These are phyloP conservation scores for Oophaga pumilio DNA, from an alignment of 2,113 vertebrate species.

Conservation along the genomic window DNA sequence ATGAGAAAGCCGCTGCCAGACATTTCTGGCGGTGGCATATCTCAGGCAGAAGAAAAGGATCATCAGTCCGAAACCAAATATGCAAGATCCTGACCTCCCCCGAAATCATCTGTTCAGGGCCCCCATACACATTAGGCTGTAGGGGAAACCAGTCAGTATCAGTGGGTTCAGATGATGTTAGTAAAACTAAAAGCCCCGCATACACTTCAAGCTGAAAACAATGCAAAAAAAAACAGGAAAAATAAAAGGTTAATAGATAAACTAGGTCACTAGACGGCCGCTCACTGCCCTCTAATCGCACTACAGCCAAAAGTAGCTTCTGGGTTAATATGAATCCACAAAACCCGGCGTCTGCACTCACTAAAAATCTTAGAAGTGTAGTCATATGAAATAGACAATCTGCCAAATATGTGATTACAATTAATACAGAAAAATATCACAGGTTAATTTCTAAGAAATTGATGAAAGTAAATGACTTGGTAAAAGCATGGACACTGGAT, in stretches of 20 bases:
- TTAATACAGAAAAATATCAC: constrained; percentile 37
- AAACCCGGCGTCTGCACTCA: not conserved
- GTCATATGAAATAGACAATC: constrained; percentile 13
- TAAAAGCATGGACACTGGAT: not conserved
- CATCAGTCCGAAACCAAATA: no score
- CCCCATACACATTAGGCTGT: no score
- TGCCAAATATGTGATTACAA: constrained; percentile 34
- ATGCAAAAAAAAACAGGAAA: not conserved
- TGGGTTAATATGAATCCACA: constrained; percentile 1
- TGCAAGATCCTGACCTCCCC: no score
- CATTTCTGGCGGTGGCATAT: no score
- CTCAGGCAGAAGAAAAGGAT: no score
- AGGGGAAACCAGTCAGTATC: no score
- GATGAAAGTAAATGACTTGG: not conserved
- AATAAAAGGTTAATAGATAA: not conserved
- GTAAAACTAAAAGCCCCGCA: no score
- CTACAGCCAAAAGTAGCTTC: not conserved
- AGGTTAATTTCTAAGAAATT: not conserved
- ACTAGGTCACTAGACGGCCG: not conserved
- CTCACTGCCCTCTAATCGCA: not conserved
- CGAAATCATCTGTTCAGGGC: no score
- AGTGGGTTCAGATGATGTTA: no score
- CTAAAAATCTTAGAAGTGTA: constrained; percentile 13
- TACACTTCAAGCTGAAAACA: not conserved
- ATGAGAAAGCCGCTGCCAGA: no score